Base-by-base conservation (phyloP, 2,888 invertebrate genomes). In the Pimpla rufipes region DNA sequence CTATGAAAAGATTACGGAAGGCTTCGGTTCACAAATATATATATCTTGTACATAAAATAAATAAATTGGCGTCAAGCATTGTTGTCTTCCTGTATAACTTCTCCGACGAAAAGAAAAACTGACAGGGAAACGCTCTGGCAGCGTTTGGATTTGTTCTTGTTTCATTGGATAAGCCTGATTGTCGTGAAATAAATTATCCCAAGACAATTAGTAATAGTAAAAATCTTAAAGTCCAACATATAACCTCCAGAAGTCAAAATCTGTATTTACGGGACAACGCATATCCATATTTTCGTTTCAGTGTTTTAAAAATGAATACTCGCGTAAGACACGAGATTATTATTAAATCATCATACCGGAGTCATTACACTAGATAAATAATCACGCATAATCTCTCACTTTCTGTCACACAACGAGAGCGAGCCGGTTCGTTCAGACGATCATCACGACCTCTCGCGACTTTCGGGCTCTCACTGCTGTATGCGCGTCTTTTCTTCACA, bases 311-410 rank as follows among this genome's bases (percentile, higher is more conserved):
- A 42, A 42, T 42, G 42, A 42, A 42, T 42, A 42, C 11, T 42
- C 42, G 42, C 42, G 42, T 42, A 42, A 42, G 42, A 42, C 42
- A n/a, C n/a, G n/a, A n/a, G n/a, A n/a, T n/a, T n/a, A n/a, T n/a
- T n/a, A n/a, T n/a, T n/a, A n/a, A n/a, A 42, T 42, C 7, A 42
- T 42, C 11, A 42, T 42, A 42, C 42, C 11, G 42, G 42, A 42
- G 42, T 42, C 42, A 42, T 42, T 42, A 42, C 42, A 42, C 42
- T 42, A 42, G 42, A 42, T 42, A 42, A 42, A 42, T 42, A 42
- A 42, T 42, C 42, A 42, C 42, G 42, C 42, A 42, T 42, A 42
- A 42, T 42, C 8, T 5, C 8, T 42, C 42, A 11, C 42, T 11
- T 11, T 42, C 1, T 42, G 10, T 42, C 10, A 11, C 42, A 42